phyloP scores from a whole-genome alignment of 2,113 vertebrate genomes.

The Peucedramus taeniatus region DNA sequence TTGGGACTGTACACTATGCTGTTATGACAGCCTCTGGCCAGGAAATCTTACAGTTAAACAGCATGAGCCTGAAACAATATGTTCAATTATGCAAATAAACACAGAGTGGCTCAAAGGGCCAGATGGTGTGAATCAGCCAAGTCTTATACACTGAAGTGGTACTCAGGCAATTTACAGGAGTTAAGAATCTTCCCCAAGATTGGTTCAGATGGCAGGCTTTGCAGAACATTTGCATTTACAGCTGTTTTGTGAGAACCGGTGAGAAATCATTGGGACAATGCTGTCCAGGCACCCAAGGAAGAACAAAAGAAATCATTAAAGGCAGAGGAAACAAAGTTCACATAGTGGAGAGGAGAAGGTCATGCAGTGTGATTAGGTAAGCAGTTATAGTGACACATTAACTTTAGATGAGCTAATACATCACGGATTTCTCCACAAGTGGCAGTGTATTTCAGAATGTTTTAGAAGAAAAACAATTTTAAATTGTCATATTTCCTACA shows the following conservation, averaged over 20 bases:
- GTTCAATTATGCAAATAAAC: conserved; percentile 39
- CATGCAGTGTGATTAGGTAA: neutral
- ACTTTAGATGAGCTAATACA: neutral
- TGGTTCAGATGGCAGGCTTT: neutral
- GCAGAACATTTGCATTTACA: neutral
- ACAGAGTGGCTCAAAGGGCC: neutral
- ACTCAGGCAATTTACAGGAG: neutral
- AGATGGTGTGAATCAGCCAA: conserved; percentile 18
- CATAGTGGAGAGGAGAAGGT: neutral
- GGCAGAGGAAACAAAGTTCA: neutral
- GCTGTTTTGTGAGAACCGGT: neutral
- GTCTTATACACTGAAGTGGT: neutral
- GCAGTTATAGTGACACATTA: neutral
- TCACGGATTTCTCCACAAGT: neutral
- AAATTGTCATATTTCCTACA: neutral
- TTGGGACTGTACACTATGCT: neutral
- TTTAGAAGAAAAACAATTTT: neutral
- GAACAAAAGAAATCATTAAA: neutral
- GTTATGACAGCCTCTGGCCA: neutral
- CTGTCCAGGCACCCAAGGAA: neutral
- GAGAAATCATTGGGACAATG: neutral
- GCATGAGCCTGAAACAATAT: conserved; percentile 24
- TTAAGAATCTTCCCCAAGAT: neutral
- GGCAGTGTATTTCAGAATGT: neutral
- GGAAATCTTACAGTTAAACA: conserved; percentile 28